A percentile compares a stretch with the other conserved stretches of the same genome.
Evolutionary conservation across 2,113 vertebrate genomes (phyloP).

Genomic region (Dromaius novaehollandiae): DNA sequence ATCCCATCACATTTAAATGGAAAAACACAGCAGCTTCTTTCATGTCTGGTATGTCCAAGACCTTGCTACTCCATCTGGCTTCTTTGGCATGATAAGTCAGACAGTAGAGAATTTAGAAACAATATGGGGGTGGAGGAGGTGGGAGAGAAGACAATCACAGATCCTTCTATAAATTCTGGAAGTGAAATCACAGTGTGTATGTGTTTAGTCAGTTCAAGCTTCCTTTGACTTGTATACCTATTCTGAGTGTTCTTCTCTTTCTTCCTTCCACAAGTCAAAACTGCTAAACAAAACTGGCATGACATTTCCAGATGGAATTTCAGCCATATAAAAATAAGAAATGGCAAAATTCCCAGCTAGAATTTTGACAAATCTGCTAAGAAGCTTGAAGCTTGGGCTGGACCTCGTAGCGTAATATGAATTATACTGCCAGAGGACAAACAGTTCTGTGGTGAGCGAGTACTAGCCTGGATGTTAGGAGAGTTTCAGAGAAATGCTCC

Average conservation of each 20-base stretch:
- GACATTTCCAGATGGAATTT: not conserved
- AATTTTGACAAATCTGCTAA: not conserved
- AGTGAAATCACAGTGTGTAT: not conserved
- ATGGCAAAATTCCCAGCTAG: conserved; percentile 10
- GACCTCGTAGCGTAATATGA: not conserved
- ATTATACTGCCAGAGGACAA: not conserved
- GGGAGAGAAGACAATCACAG: not conserved
- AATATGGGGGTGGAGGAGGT: not conserved
- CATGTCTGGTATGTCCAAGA: not conserved
- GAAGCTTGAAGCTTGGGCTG: not conserved
- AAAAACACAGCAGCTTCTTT: not conserved
- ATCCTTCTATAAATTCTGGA: not conserved
- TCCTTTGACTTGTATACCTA: not conserved
- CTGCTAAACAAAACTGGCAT: not conserved
- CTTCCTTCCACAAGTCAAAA: not conserved
- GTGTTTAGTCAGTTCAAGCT: not conserved
- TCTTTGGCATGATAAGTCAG: not conserved
- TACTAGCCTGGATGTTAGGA: not conserved
- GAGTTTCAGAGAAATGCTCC: not conserved
- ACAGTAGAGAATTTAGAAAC: not conserved
- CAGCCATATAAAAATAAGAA: not conserved
- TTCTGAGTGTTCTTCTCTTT: not conserved
- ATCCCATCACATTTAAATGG: not conserved
- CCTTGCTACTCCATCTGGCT: not conserved
- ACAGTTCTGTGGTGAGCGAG: not conserved